Conservation (phyloP, 1,140 invertebrate species). For the Micrasema minimum region DNA sequence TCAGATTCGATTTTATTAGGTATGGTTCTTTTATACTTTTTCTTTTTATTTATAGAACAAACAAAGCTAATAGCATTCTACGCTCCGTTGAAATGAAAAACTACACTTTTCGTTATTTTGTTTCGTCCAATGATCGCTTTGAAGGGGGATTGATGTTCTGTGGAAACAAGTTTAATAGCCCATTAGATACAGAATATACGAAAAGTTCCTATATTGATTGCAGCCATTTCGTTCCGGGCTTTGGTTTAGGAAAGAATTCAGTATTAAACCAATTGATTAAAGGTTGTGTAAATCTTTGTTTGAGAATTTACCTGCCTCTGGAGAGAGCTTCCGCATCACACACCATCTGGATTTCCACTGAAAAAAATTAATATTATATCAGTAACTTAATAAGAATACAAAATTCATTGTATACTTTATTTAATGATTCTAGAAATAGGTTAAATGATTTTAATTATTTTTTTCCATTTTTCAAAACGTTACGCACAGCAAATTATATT, state of each 20-base stretch:
- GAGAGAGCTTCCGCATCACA: constrained; percentile 83
- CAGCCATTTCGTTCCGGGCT: too few species aligned
- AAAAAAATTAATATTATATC: constrained; percentile 56
- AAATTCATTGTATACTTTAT: too few species aligned
- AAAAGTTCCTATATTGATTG: too few species aligned
- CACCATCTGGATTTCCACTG: constrained; percentile 88
- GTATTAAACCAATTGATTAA: too few species aligned
- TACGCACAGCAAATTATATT: too few species aligned
- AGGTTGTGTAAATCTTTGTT: too few species aligned
- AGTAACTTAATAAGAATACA: too few species aligned
- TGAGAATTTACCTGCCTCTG: constrained; percentile 76
- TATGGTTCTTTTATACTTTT: constrained; percentile 24
- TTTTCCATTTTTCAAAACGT: too few species aligned
- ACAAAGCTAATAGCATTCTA: constrained; percentile 27
- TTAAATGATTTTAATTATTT: too few species aligned
- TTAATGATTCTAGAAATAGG: too few species aligned
- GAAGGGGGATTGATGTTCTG: constrained; percentile 10
- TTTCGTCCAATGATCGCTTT: constrained; percentile 30
- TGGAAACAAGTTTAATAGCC: constrained; percentile 18
- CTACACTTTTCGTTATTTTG: constrained; percentile 30
- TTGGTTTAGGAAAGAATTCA: too few species aligned
- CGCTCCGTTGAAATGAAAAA: constrained; percentile 29
- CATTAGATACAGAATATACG: not conserved
- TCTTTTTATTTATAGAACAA: too few species aligned
- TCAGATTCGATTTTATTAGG: constrained; percentile 29